Evolutionary conservation across 2,888 invertebrate species (phyloP), one percentile per base, ranked within the genome.

Genomic region (Chloroclystis v-ata): DNA sequence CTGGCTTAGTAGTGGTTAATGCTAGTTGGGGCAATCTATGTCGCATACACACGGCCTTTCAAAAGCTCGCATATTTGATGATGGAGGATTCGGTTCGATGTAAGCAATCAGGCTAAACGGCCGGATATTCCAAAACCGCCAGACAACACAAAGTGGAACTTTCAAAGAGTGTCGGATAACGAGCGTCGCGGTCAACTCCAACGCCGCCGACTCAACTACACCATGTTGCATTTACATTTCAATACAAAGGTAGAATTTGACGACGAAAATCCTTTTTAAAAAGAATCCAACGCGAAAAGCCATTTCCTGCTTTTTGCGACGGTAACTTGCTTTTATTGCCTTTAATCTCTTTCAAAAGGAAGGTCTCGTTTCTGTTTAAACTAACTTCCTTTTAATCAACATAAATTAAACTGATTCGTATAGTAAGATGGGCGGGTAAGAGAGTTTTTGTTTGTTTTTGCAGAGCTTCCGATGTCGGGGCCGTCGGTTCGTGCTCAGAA

Each of bases 401-500:
- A 50, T 50, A 50, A 42, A 46, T 45, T 50, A 28, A 46, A 46
- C 43, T 50, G 45, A 50, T 50, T 46, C 43, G 43, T 39, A 46
- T 43, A 46, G 43, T 40, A 37, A 16, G 37, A 29, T 38, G 45
- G 44, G 12, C 28, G 29, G 26, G 9, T 41, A 38, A 37, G 35
- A 28, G 45, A 47, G 43, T 47, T 50, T 50, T 32, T 28, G 39
- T 48, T 49, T 45, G 28, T 45, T 47, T 14, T 54, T 43, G 33
- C 87, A 93, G 93, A 92, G 69, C 69, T 92, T 56, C 93, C 93
- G 6, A 89, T 89, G 53, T 78, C 84, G 41, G 89, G 89, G 41
- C 93, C 93, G 37, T 78, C 78, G 61, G 91, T 93, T 60, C 84
- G 86, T 56, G 89, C 92, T 14, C 91, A 91, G 69, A 90, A 91